Percentiles rank a stretch among this genome's conserved stretches.
These are phyloP conservation scores for Sialis lutaria DNA, from an alignment of 2,888 invertebrate species.

Conservation along the genomic window DNA sequence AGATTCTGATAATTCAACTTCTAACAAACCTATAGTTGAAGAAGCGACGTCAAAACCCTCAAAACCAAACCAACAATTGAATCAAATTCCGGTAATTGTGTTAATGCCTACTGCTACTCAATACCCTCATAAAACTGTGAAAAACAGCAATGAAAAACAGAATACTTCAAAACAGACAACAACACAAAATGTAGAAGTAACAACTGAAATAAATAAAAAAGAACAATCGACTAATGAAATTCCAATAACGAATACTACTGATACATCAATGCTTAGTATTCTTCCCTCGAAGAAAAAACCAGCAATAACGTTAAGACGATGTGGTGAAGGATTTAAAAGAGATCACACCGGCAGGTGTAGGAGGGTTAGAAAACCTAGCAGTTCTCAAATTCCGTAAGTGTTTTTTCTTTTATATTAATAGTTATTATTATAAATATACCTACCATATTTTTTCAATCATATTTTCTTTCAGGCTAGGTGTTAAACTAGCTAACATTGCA, in stretches of 20 bases:
- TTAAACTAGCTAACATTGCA: neutral
- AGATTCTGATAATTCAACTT: neutral
- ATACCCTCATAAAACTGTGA: too few species aligned
- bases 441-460: neutral
- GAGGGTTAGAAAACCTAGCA: slow-evolving; percentile 17
- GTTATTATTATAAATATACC: neutral
- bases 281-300: neutral
- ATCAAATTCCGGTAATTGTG: too few species aligned
- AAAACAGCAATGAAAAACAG: too few species aligned
- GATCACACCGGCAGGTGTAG: slow-evolving; percentile 24
- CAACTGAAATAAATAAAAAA: neutral
- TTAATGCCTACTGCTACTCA: too few species aligned
- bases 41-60: too few species aligned
- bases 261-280: neutral
- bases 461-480: neutral
- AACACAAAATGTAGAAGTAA: neutral
- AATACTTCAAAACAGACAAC: too few species aligned
- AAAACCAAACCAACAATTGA: too few species aligned
- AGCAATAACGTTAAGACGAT: slow-evolving; percentile 11
- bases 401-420: neutral
- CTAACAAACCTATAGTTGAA: neutral
- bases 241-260: neutral
- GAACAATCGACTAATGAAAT: neutral
- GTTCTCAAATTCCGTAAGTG: slow-evolving; percentile 11
- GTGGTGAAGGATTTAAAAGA: slow-evolving; percentile 19